These are phyloP conservation scores for Junonia oenone DNA, from an alignment of 2,888 invertebrate species.

Conservation along the genomic window DNA sequence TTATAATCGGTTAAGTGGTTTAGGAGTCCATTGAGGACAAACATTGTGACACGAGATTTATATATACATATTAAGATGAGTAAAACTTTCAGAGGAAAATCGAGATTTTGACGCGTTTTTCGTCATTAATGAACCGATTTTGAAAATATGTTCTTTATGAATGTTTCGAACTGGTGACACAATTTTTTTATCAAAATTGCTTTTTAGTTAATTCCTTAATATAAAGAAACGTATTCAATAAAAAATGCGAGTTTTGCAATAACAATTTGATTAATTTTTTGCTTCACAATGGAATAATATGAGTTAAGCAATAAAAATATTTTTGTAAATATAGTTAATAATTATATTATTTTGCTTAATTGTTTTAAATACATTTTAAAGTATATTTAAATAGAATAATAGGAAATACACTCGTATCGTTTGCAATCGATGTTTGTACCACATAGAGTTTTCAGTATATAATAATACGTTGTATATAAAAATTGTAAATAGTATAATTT, in stretches of 20 bases:
- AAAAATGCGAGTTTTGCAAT: neutral
- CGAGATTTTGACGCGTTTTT: no score
- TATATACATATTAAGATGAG: no score
- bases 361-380: neutral
- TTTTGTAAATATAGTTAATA: neutral
- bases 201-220: no score
- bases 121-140: neutral
- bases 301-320: neutral
- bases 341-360: neutral
- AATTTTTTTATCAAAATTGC: no score
- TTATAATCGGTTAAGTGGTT: no score
- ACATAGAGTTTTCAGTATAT: neutral
- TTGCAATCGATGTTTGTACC: neutral
- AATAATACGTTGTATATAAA: neutral
- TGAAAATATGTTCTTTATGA: neutral
- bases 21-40: no score
- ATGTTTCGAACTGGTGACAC: no score
- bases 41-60: no score
- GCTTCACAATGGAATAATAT: neutral
- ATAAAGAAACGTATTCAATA: no score
- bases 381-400: neutral
- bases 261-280: neutral
- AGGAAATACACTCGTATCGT: neutral
- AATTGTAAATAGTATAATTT: neutral
- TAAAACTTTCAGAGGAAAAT: no score